Evolutionary conservation across 2,797 vertebrate species (phyloP).

Genomic region (Anguilla marmorata): DNA sequence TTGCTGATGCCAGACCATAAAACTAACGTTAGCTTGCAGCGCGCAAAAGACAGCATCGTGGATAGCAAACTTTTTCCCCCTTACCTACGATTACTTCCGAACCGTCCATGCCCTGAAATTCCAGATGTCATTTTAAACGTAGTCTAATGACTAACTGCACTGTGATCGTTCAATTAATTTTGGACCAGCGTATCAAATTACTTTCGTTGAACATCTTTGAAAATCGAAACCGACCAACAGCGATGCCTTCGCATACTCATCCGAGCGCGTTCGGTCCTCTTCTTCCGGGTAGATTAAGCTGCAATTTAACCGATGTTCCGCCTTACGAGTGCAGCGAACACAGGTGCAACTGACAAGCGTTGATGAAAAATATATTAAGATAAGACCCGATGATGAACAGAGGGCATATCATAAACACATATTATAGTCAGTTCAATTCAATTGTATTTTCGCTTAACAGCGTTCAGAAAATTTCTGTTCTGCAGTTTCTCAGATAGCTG

Average conservation of each 20-base stretch:
- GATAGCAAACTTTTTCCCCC: not conserved
- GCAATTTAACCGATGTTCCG: not conserved
- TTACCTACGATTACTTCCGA: not conserved
- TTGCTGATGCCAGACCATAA: not conserved
- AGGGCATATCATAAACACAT: not conserved
- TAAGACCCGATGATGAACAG: not conserved
- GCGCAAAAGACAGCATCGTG: not conserved
- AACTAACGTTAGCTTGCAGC: not conserved
- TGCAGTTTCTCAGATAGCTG: too few species aligned
- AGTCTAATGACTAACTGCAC: not conserved
- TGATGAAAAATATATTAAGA: not conserved
- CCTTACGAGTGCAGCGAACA: not conserved
- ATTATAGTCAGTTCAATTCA: not conserved
- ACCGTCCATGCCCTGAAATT: not conserved
- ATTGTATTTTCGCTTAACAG: not conserved
- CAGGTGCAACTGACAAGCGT: not conserved
- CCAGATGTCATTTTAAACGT: not conserved
- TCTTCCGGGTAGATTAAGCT: not conserved
- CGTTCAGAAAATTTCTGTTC: too few species aligned
- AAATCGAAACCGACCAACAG: not conserved
- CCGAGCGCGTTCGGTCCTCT: not conserved
- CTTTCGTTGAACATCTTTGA: not conserved
- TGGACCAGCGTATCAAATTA: not conserved
- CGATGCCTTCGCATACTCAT: not conserved
- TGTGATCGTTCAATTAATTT: not conserved